These are phyloP conservation scores for Mimachlamys varia DNA, from an alignment of 2,888 invertebrate species.

Conservation along the genomic window DNA sequence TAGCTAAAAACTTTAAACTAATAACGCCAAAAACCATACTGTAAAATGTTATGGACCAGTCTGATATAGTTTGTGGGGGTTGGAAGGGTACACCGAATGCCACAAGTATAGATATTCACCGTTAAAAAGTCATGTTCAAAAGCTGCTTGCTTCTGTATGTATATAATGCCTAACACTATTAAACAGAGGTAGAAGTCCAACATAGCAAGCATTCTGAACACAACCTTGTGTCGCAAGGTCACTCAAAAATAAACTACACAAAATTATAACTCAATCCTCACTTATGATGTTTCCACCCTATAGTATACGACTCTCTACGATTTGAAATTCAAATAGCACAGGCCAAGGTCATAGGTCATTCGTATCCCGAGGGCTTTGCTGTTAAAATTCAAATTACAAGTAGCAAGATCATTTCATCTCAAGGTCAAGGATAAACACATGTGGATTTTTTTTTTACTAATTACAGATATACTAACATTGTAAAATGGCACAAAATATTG, in stretches of 20 bases:
- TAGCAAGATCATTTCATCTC: too few relatives aligned
- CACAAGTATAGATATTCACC: background rate
- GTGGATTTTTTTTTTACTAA: too few relatives aligned
- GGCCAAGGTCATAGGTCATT: too few relatives aligned
- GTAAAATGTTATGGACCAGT: background rate
- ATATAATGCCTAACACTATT: slow-evolving; percentile 25
- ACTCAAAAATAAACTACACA: slow-evolving; percentile 13
- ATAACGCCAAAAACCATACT: too few relatives aligned
- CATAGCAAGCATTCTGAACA: slow-evolving; percentile 34
- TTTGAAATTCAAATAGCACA: too few relatives aligned
- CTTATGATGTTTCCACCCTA: background rate
- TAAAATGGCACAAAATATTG: too few relatives aligned
- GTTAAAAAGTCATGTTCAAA: slow-evolving; percentile 13
- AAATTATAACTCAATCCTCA: background rate
- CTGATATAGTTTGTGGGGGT: background rate
- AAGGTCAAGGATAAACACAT: too few relatives aligned
- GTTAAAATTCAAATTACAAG: too few relatives aligned
- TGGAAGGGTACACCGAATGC: slow-evolving; percentile 29
- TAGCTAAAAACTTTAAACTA: too few relatives aligned
- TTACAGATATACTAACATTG: too few relatives aligned
- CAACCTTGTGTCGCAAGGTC: slow-evolving; percentile 30
- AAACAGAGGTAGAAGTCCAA: slow-evolving; percentile 24
- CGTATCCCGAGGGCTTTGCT: too few relatives aligned
- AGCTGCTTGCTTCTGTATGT: slow-evolving; percentile 34
- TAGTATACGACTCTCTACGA: background rate